Base-by-base conservation (phyloP, 2,888 invertebrate genomes). In the Stenodera caucasica region DNA sequence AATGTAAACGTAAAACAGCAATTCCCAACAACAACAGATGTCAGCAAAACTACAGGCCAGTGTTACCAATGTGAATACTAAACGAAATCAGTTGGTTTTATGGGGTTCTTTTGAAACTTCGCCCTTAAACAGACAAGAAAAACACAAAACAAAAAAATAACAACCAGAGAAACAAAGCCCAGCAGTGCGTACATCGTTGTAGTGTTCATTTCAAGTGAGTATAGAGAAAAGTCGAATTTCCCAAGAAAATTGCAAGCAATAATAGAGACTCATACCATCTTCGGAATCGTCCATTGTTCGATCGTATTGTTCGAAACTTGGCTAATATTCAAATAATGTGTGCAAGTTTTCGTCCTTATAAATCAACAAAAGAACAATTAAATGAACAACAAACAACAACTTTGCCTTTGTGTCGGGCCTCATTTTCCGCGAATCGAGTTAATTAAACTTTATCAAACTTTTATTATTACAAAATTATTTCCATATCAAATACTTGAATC, bases 41-140 rank as follows among this genome's bases (percentile, higher is more conserved):
- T 70, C 67, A 60, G 66, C 63, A 64, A 67, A 68, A 68, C 63
- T 70, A 61, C 57, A 64, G 45, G 58, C 12, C 15, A 66, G 64
- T 63, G 67, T 68, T 67, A 62, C 64, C 69, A 60, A 65, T 67
- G 69, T 69, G 73, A 70, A 72, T 72, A 67, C 71, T 70, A 69
- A 72, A 65, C 71, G 66, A 67, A 65, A 68, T 65, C 69, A 58
- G 59, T 65, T 63, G 64, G 67, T 71, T 71, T 70, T 71, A 71
- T 72, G 67, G 26, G 2, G 71, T 63, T 68, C 71, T 69, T 57
- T 66, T 64, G 67, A 72, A 70, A 64, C 67, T 70, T 70, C 68
- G 63, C 49, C 67, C 58, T 32, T 45, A 59, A 63, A 18, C 14
- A n/a, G n/a, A n/a, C 33, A 33, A 5, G 6, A 32, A 32, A 4